Percentiles rank a stretch among this genome's conserved stretches.
phyloP scores from a whole-genome alignment of 2,888 invertebrate genomes.

The Tiliacea aurago region DNA sequence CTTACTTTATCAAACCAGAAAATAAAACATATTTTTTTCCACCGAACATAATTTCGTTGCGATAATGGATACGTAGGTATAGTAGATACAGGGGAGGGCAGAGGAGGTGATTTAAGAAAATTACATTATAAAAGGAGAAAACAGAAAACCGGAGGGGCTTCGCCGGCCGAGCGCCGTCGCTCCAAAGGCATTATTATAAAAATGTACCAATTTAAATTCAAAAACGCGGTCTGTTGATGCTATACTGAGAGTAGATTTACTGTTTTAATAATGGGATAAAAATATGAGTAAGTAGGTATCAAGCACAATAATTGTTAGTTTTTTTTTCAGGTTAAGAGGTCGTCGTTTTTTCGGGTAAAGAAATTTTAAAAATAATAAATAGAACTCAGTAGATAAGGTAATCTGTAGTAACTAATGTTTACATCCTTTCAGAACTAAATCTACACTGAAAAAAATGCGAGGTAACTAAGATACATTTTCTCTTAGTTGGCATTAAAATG shows the following conservation, averaged over 20 bases:
- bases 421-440: not conserved
- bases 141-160: conserved; percentile 77
- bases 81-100: conserved; percentile 74
- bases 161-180: conserved; percentile 76
- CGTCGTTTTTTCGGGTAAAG: not conserved
- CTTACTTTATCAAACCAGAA: conserved; percentile 5
- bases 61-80: conserved; percentile 67
- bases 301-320: not conserved
- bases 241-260: conserved; percentile 69
- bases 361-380: not conserved
- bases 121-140: conserved; percentile 88
- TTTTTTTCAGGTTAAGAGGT: not conserved
- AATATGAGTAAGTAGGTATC: conserved; percentile 3
- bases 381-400: not conserved
- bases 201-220: conserved; percentile 88
- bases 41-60: conserved; percentile 60
- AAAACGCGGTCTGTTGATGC: conserved; percentile 75
- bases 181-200: conserved; percentile 85
- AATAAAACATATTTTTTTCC: conserved; percentile 42
- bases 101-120: conserved; percentile 87
- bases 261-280: conserved; percentile 40
- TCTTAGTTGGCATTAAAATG: too few species aligned
- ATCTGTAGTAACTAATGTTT: not conserved
- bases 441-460: too few species aligned
- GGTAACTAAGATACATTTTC: too few species aligned